These are phyloP conservation scores for Pantala flavescens DNA, from an alignment of 1,140 invertebrate genomes.

Conservation along the genomic window DNA sequence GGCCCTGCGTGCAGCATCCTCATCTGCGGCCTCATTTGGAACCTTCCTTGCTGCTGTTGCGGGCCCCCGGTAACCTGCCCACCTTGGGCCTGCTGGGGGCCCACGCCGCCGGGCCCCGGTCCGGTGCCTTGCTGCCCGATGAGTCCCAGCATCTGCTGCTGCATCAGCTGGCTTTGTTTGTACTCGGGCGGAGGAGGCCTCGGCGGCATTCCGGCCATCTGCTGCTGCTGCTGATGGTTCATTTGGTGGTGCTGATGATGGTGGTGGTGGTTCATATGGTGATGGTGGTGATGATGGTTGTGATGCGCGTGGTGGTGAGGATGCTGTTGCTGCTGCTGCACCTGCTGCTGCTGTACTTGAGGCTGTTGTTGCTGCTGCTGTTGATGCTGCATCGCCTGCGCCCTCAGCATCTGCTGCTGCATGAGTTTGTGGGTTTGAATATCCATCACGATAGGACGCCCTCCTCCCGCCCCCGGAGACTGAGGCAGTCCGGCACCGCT, in stretches of 20 bases:
- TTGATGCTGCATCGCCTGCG: constrained; percentile 28
- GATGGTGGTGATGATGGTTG: constrained; percentile 26
- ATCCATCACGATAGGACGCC: background rate
- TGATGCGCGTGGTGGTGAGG: constrained; percentile 25
- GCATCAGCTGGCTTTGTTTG: constrained; percentile 34
- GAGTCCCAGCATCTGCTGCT: constrained; percentile 11
- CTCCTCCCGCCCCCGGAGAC: background rate
- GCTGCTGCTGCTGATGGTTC: constrained; percentile 24
- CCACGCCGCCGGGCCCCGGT: constrained; percentile 24
- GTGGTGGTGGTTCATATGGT: constrained; percentile 10
- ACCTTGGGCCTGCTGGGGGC: constrained; percentile 31
- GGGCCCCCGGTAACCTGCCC: constrained; percentile 31
- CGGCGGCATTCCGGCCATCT: constrained; percentile 37
- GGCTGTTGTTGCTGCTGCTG: constrained; percentile 23
- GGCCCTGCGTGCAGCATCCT: constrained; percentile 45
- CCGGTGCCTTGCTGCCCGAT: background rate
- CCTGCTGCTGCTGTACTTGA: constrained; percentile 31
- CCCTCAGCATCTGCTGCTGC: constrained; percentile 19
- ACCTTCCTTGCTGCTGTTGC: constrained; percentile 29
- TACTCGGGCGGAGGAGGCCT: constrained; percentile 66
- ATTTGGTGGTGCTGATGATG: constrained; percentile 11
- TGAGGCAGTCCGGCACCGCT: constrained; percentile 34
- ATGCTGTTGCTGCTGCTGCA: constrained; percentile 26
- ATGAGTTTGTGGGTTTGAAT: constrained; percentile 12
- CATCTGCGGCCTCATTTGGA: constrained; percentile 39